A percentile compares a stretch with the other conserved stretches of the same genome.
These are phyloP conservation scores for Arenaria interpres DNA, from an alignment of 2,113 vertebrate species.

Conservation along the genomic window DNA sequence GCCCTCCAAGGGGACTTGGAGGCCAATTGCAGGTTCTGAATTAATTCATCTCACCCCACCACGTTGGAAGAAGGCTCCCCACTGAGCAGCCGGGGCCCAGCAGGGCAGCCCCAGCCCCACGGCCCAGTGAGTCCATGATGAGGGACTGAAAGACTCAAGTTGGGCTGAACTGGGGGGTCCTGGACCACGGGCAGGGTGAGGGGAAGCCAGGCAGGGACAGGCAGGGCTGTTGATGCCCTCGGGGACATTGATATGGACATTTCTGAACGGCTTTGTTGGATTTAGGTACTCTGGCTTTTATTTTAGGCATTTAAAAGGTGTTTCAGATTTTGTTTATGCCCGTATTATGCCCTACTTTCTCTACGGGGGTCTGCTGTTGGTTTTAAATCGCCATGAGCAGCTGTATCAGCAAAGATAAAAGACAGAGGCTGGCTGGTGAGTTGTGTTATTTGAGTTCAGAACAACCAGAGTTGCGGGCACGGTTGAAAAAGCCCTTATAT, in stretches of 20 bases:
- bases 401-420: background rate
- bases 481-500: background rate
- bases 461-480: background rate
- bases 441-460: background rate
- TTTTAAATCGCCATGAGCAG: background rate
- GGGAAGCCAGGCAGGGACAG: background rate
- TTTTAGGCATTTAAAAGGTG: background rate
- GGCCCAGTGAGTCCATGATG: background rate
- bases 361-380: background rate
- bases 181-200: background rate
- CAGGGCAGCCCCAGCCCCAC: accelerated
- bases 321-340: background rate
- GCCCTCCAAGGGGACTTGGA: background rate
- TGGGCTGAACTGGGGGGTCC: background rate
- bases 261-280: background rate
- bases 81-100: background rate
- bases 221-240: background rate
- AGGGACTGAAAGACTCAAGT: background rate
- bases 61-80: accelerated
- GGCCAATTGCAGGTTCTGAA: background rate
- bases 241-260: background rate
- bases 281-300: background rate
- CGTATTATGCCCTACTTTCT: background rate
- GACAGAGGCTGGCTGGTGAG: background rate
- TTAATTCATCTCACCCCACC: background rate